These are phyloP conservation scores for Pollimyrus isidori DNA, from an alignment of 2,113 vertebrate species.

Conservation along the genomic window DNA sequence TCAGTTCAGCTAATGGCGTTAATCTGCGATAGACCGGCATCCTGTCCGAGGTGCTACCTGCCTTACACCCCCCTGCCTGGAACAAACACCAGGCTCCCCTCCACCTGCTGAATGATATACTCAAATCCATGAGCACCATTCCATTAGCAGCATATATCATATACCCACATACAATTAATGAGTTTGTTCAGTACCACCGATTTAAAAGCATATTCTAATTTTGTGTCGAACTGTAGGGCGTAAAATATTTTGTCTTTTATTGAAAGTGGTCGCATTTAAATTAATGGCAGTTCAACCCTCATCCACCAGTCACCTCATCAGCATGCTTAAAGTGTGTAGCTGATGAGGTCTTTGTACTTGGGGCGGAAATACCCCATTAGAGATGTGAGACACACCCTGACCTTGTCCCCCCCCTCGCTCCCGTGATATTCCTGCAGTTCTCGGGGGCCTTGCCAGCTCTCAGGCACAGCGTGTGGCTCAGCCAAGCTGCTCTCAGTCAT, in stretches of 20 bases:
- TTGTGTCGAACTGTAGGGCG: not conserved
- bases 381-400: conserved; percentile 7
- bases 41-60: not conserved
- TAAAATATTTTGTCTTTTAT: not conserved
- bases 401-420: not conserved
- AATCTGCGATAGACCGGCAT: not conserved
- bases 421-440: not conserved
- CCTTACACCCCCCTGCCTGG: not conserved
- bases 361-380: conserved; percentile 23
- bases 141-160: not conserved
- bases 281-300: not conserved
- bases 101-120: not conserved
- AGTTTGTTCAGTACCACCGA: not conserved
- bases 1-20: not conserved
- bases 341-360: conserved; percentile 1
- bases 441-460: not conserved
- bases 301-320: conserved; percentile 8
- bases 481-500: not conserved
- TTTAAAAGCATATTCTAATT: not conserved
- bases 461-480: not conserved
- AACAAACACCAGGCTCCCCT: not conserved
- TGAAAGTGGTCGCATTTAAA: not conserved
- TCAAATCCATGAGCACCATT: not conserved
- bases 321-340: not conserved
- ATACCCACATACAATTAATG: not conserved